These are phyloP conservation scores for Gorsachius goisagi DNA, from an alignment of 2,113 vertebrate genomes.

Conservation along the genomic window DNA sequence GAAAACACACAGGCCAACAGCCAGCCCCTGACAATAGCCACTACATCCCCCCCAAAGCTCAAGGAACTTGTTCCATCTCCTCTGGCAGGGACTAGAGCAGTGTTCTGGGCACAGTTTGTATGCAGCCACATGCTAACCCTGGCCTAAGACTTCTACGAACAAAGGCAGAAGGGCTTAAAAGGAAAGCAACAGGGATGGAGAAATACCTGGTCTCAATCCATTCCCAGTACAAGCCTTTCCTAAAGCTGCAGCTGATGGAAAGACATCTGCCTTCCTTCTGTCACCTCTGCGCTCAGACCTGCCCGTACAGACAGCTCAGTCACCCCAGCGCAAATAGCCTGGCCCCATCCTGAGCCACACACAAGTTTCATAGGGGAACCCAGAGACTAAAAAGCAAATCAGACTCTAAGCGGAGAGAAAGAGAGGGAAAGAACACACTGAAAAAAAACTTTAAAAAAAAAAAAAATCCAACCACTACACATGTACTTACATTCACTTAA, in stretches of 20 bases:
- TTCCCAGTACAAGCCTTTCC: background rate
- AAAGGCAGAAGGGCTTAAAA: background rate
- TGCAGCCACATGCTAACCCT: background rate
- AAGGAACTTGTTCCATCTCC: background rate
- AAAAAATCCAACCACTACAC: fast-evolving
- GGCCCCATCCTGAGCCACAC: background rate
- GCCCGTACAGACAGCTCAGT: background rate
- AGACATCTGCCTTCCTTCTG: background rate
- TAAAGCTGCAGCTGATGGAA: background rate
- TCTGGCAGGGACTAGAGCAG: background rate
- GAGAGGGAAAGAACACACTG: background rate
- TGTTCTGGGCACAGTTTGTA: background rate
- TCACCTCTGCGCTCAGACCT: background rate
- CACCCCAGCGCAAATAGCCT: background rate
- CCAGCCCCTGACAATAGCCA: background rate
- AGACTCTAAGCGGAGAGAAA: background rate
- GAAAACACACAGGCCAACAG: background rate
- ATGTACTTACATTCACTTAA: too few species aligned
- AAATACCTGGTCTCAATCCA: background rate
- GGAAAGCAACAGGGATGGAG: background rate
- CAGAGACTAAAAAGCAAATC: background rate
- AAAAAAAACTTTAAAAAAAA: background rate
- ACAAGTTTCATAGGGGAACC: background rate
- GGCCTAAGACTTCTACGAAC: background rate
- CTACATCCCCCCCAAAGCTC: background rate